Evolutionary conservation across 2,797 vertebrate species (phyloP), one percentile per base, ranked within the genome.

Genomic region (Tolypeutes matacus): DNA sequence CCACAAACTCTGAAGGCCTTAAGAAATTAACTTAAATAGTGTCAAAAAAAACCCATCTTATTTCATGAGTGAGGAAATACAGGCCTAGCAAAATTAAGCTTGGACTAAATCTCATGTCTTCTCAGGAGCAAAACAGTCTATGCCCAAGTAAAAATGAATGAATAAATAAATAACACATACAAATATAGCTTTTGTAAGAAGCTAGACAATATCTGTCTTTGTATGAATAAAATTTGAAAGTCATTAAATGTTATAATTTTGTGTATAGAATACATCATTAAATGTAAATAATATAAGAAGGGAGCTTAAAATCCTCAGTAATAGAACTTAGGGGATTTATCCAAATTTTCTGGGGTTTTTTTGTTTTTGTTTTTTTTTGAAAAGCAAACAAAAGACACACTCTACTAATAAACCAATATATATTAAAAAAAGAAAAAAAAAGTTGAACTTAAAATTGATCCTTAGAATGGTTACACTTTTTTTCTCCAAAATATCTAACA

Each of bases 31-130:
- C 60, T 82, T n/a, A 46, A 89, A 86, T 42, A 46, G 20, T 18
- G 73, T 39, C 72, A 82, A 46, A 92, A 95, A 82, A 92, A 95
- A 93, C 69, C 12, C n/a, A 73, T 25, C 23, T 94, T 56, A 31
- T 60, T 92, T 92, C 72, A 76, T n/a, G 95, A 86, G 84, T 56
- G 17, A 81, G 20, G 78, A 78, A 67, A 78, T 42, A 58, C 0
- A 69, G 31, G 60, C 18, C 72, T 39, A 65, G 72, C 36, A 84
- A 90, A 70, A 34, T 69, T 34, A 86, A 77, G 69, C 21, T 80
- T 11, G 3, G 77, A 73, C 31, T n/a, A 69, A 51, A 75, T 8
- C 64, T 49, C 53, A 51, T 4, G 29, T 93, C 51, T 77, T 56
- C 29, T 12, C 64, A 91, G 56, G 56, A 53, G 53, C 72, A 92